Evolutionary conservation across 2,888 invertebrate genomes (phyloP).

Genomic region (Heliconius cydno): DNA sequence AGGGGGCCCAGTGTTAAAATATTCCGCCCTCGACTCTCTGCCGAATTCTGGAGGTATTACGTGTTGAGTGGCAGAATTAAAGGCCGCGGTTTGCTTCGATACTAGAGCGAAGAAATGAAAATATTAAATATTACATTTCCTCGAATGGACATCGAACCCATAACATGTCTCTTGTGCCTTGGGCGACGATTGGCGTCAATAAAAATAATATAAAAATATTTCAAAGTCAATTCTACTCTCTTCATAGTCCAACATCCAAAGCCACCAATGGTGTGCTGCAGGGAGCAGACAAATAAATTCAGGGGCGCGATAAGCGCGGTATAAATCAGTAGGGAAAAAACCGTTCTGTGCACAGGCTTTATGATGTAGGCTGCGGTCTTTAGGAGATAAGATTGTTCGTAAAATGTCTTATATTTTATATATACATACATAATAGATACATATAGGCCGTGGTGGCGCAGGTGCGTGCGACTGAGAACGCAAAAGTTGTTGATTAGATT

Average conservation of each 20-base stretch:
- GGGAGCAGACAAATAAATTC: conserved; percentile 82
- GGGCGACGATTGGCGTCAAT: no score
- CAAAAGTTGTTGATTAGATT: no score
- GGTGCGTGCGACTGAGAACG: no score
- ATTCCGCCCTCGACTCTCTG: no score
- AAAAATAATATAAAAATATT: neutral
- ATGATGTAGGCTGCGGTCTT: conserved; percentile 40
- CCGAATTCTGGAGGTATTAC: no score
- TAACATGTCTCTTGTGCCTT: no score
- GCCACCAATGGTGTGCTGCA: conserved; percentile 66
- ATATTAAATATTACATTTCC: no score
- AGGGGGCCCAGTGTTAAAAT: no score
- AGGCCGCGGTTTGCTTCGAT: no score
- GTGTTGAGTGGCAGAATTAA: no score
- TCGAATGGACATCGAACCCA: no score
- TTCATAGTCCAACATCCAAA: conserved; percentile 51
- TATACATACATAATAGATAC: neutral
- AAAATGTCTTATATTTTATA: conserved; percentile 27
- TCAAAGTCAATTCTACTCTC: conserved; percentile 52
- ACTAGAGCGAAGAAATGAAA: no score
- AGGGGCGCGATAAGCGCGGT: conserved; percentile 76
- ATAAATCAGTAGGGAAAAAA: conserved; percentile 70
- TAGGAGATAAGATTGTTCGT: conserved; percentile 33
- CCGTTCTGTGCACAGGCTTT: conserved; percentile 40
- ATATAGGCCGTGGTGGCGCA: neutral